Conservation (phyloP, 2,888 invertebrate species). For the Tetropium fuscum region DNA sequence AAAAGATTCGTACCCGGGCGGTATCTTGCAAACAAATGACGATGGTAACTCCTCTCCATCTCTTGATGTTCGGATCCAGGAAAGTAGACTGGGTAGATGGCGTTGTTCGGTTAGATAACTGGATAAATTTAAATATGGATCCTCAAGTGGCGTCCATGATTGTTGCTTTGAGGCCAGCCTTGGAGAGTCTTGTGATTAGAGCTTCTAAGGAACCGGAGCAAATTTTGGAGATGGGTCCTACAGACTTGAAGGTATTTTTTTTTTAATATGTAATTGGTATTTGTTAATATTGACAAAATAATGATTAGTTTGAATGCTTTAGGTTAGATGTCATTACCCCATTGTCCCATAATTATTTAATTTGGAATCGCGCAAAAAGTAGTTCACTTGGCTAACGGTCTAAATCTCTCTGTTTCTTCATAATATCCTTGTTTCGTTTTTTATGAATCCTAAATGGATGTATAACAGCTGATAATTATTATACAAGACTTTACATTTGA, state of each 20-base stretch:
- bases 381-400: no score
- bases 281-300: no score
- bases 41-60: slow-evolving; percentile 94
- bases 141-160: slow-evolving; percentile 83
- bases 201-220: slow-evolving; percentile 85
- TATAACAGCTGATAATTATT: no score
- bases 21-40: slow-evolving; percentile 95
- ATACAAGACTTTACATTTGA: no score
- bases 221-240: slow-evolving; percentile 73
- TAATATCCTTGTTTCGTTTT: no score
- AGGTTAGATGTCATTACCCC: no score
- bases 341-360: no score
- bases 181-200: slow-evolving; percentile 86
- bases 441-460: no score
- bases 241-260: slow-evolving; percentile 72
- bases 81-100: slow-evolving; percentile 85
- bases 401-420: no score
- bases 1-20: slow-evolving; percentile 96
- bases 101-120: slow-evolving; percentile 88
- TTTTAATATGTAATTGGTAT: not conserved
- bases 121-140: slow-evolving; percentile 92
- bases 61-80: slow-evolving; percentile 92
- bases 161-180: slow-evolving; percentile 87
- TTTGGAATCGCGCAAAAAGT: no score
- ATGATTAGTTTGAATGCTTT: no score